Base-by-base conservation (phyloP, 2,113 vertebrate species). In the Pagrus major region DNA sequence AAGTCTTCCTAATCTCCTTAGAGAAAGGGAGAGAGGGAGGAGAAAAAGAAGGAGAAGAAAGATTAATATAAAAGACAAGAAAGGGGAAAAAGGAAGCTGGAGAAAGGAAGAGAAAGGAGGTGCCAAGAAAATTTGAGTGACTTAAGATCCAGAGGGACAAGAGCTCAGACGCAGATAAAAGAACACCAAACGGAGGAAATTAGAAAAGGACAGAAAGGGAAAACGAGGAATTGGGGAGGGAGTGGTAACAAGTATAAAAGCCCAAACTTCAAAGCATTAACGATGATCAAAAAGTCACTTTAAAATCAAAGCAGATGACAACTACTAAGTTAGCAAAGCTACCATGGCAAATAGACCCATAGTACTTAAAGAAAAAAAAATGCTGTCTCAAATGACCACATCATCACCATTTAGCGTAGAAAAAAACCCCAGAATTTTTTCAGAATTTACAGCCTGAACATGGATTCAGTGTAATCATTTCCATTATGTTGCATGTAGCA, bases 1-100 rank as follows among this genome's bases (percentile, higher is more conserved):
- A 92, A 93, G 87, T 90, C 80, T 61, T 67, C 71, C 69, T 95
- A 94, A 94, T 93, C 93, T 89, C 86, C 87, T 93, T 88, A 89
- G 76, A 83, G 74, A 49, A 42, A 78, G 41, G 88, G 76, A 83
- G 74, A 41, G 52, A 63, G 59, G 16, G 10, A 15, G 10, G 15
- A 12, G 46, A 78, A 39, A 51, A 29, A 64, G 39, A 77, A 75
- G 47, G 37, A 77, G 52, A 46, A 80, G 37, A 55, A 51, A 89
- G 69, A 71, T 82, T 84, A 71, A 76, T 44, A 70, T 68, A 56
- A 76, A 54, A 83, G 56, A 89, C 67, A 61, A 61, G 69, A 33
- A 59, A 10, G 51, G 5, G 1, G 25, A 0, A 41, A 16, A 70
- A 15, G 21, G 12, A 42, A 67, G 33, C 29, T 11, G 39, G 11